A percentile compares a stretch with the other conserved stretches of the same genome.
phyloP scores from a whole-genome alignment of 2,113 vertebrate species.

The Pogona vitticeps region DNA sequence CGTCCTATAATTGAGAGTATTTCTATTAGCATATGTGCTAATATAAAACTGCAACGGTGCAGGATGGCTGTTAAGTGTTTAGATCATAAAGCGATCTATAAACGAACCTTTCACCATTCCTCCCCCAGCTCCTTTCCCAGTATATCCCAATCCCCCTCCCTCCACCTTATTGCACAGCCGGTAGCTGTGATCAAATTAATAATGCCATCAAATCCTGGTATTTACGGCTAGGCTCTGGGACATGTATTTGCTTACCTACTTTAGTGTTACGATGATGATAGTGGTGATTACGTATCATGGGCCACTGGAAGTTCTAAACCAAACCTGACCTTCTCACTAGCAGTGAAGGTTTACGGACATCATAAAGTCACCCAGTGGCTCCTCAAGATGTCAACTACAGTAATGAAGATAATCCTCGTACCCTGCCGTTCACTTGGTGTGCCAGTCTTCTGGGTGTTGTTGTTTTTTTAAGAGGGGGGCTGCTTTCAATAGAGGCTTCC shows the following conservation, averaged over 20 bases:
- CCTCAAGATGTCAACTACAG: constrained; percentile 42
- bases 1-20: constrained; percentile 4
- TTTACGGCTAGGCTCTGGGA: constrained; percentile 49
- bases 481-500: neutral
- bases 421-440: neutral
- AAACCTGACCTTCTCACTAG: constrained; percentile 41
- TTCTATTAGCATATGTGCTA: constrained; percentile 35
- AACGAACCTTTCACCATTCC: constrained; percentile 58
- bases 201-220: constrained; percentile 44
- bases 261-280: constrained; percentile 48
- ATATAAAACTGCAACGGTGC: constrained; percentile 57
- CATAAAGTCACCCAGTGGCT: neutral
- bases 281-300: constrained; percentile 60
- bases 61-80: constrained; percentile 55
- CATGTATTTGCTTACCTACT: constrained; percentile 56
- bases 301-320: constrained; percentile 57
- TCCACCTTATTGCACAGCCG: constrained; percentile 23
- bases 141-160: neutral
- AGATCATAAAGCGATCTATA: constrained; percentile 36
- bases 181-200: constrained; percentile 58
- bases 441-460: neutral
- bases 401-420: constrained; percentile 19
- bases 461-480: neutral
- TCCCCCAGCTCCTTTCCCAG: constrained; percentile 14
- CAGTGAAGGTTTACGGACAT: neutral